Base-by-base conservation (phyloP, 2,888 invertebrate species). In the Kryphioiulus occultus region DNA sequence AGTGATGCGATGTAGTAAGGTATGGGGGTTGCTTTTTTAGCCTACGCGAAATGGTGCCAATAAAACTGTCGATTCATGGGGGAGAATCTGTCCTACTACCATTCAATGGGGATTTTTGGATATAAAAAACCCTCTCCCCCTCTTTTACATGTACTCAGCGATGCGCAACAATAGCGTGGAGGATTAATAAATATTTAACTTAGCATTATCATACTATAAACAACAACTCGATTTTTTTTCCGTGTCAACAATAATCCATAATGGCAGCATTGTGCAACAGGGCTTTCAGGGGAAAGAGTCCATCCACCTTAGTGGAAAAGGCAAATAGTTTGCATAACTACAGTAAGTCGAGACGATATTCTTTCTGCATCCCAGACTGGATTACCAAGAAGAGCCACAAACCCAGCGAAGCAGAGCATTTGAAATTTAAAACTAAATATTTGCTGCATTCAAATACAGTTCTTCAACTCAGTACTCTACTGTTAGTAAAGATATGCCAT, bases 261-360 rank as follows among this genome's bases (percentile, higher is more conserved):
- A 59, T 59, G 59, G 59, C 59, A 59, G 22, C 59, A 59, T 59
- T 59, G 59, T 59, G 59, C 59, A 59, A 59, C 22, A 59, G 59
- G 59, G n/a, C 59, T n/a, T 59, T 59, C n/a, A 59, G 59, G 59
- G 59, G n/a, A 59, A 59, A 59, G 59, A 59, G 59, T 59, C 59
- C 59, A 59, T 59, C 59, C 59, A 59, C 59, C 59, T 59, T 59
- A n/a, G 59, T n/a, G 22, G 9, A 59, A 7, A n/a, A 59, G 59
- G n/a, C 59, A 59, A 59, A 59, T 59, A 59, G 59, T 22, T 59
- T n/a, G 59, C 59, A 59, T 59, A 59, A 59, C 59, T 59, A n/a
- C n/a, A n/a, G n/a, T 42, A 59, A 59, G 10, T 59, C 59, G 59
- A 22, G n/a, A 9, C 59, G 10, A 47, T n/a, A n/a, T 59, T 9